Evolutionary conservation across 2,113 vertebrate genomes (phyloP).

Genomic region (Actenoides lindsayi): DNA sequence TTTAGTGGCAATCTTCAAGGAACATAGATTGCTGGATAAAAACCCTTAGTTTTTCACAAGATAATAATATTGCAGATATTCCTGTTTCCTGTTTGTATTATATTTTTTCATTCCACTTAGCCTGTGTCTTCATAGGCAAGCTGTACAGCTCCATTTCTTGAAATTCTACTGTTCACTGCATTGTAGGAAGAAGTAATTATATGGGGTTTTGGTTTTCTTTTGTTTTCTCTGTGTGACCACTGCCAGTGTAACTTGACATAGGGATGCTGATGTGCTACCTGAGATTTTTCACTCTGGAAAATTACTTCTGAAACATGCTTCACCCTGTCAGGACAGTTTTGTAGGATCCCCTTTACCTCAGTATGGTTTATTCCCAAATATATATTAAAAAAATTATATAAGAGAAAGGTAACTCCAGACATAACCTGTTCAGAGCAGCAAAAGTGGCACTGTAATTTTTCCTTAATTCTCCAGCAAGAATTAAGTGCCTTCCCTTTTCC

Average conservation of each 20-base stretch:
- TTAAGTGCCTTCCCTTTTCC: neutral
- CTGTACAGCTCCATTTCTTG: neutral
- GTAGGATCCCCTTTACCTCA: neutral
- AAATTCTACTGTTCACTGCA: neutral
- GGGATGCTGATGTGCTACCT: neutral
- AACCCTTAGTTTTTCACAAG: neutral
- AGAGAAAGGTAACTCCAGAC: neutral
- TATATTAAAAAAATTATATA: neutral
- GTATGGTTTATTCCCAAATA: neutral
- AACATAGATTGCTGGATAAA: neutral
- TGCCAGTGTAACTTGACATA: neutral
- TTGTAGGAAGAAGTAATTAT: neutral
- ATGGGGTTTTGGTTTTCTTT: accelerated
- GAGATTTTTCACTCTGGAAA: neutral
- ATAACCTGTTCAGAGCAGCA: neutral
- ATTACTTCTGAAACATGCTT: neutral
- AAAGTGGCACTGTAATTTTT: neutral
- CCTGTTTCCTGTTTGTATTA: neutral
- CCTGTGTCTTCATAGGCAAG: neutral
- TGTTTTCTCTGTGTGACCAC: neutral
- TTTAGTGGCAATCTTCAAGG: neutral
- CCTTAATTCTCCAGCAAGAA: neutral
- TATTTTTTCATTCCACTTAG: neutral
- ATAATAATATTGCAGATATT: neutral
- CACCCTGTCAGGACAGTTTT: neutral